These are phyloP conservation scores for Calephelis nemesis DNA, from an alignment of 1,140 invertebrate species.

Conservation along the genomic window DNA sequence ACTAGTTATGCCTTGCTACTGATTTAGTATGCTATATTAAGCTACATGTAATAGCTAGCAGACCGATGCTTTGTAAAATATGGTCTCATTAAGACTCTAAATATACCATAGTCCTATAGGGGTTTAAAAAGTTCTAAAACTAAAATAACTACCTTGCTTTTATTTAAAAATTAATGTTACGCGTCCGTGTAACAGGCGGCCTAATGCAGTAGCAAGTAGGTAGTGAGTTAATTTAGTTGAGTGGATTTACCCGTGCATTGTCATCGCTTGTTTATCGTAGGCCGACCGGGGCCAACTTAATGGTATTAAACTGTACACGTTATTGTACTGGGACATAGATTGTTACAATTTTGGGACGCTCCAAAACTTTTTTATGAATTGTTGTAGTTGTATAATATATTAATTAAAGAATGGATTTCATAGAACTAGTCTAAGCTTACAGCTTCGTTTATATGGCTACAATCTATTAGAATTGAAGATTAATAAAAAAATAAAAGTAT, in stretches of 20 bases:
- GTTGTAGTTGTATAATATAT: background rate
- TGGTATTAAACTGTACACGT: conserved; percentile 72
- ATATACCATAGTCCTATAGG: too few relatives aligned
- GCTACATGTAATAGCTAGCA: too few relatives aligned
- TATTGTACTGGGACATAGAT: conserved; percentile 34
- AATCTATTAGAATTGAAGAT: too few relatives aligned
- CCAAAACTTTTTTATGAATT: conserved; percentile 15
- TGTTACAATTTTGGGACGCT: conserved; percentile 21
- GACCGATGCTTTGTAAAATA: too few relatives aligned
- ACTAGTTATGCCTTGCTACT: too few relatives aligned
- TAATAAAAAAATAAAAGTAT: too few relatives aligned
- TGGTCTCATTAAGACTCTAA: too few relatives aligned
- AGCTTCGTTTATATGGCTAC: too few relatives aligned
- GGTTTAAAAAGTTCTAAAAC: too few relatives aligned
- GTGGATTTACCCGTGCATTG: conserved; percentile 71
- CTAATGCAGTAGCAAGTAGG: conserved; percentile 59
- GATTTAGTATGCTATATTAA: too few relatives aligned
- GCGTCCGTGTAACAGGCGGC: conserved; percentile 38
- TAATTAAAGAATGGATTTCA: background rate
- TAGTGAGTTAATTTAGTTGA: conserved; percentile 73
- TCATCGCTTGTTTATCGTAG: conserved; percentile 72
- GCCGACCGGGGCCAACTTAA: conserved; percentile 47
- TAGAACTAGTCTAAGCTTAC: too few relatives aligned
- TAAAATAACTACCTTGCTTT: too few relatives aligned
- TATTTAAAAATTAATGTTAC: conserved; percentile 28